Evolutionary conservation across 1,140 invertebrate species (phyloP), one percentile per base, ranked within the genome.

Genomic region (Aphaenogaster floridana): DNA sequence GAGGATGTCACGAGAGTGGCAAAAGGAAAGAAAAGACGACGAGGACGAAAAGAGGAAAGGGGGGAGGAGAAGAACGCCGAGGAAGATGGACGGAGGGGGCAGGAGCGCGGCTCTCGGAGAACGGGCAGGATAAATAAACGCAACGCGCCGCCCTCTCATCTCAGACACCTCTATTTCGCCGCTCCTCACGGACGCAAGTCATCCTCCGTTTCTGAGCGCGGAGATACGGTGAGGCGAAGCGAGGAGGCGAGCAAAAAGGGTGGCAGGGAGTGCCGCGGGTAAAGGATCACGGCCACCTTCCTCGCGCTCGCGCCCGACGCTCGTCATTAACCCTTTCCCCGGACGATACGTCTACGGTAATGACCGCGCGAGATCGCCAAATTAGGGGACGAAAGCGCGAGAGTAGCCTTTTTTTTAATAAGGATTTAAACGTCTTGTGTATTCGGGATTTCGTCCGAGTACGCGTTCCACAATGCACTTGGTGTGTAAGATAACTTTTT

Each of bases 101-200:
- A 83, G 89, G 74, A 80, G 71, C 81, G 90, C 86, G 91, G 93
- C 91, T 91, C 89, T 91, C 81, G 61, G 88, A 92, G 80, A 84
- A 85, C 94, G 89, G 94, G 92, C 93, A 95, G 94, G 94, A 94
- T 95, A 95, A 94, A 95, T 95, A 94, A 94, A 94, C 93, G 94
- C 94, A 92, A 94, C 93, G 90, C 89, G 92, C 94, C 92, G 94
- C 94, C 94, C 93, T 94, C 94, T 95, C 94, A 95, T 95, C 94
- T 95, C 88, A 91, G 90, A 94, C 94, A 93, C 94, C 93, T 94
- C 94, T 94, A 94, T 94, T 94, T 93, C 92, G 88, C 92, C 92
- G 93, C 92, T 90, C 71, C 86, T 81, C 71, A 88, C 45, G 86
- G 86, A 89, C 77, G 93, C 93, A 93, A 94, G 93, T 94, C 93